A percentile compares a stretch with the other conserved stretches of the same genome.
phyloP scores from a whole-genome alignment of 2,888 invertebrate genomes.

The Lasioglossum marginatum region DNA sequence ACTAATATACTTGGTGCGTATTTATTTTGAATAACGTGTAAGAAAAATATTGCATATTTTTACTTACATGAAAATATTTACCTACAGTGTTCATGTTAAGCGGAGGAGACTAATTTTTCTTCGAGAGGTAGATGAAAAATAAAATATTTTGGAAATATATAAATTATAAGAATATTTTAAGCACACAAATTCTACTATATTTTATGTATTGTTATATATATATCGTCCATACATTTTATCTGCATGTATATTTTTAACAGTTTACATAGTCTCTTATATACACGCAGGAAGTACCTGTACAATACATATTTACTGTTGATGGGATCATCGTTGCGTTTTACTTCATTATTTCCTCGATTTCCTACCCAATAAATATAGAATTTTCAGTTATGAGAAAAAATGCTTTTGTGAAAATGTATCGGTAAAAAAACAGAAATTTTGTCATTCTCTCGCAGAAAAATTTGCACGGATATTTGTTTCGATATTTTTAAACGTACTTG shows the following conservation, averaged over 20 bases:
- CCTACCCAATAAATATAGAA: not conserved
- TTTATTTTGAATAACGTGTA: not conserved
- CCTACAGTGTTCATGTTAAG: constrained; percentile 4
- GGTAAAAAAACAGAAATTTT: not conserved
- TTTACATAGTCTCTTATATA: constrained; percentile 25
- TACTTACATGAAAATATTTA: not conserved
- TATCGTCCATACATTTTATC: not conserved
- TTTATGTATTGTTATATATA: constrained; percentile 31
- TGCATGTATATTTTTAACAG: constrained; percentile 21
- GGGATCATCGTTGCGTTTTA: constrained; percentile 18
- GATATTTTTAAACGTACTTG: constrained; percentile 16
- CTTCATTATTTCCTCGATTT: constrained; percentile 30
- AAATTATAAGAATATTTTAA: constrained; percentile 34
- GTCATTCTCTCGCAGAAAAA: not conserved
- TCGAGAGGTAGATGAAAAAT: not conserved
- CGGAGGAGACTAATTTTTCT: not conserved
- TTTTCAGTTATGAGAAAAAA: not conserved
- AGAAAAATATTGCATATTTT: constrained; percentile 9
- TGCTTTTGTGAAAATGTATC: not conserved
- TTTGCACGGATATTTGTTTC: not conserved
- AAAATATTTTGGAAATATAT: constrained; percentile 40
- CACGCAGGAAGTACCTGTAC: not conserved
- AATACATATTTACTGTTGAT: constrained; percentile 37
- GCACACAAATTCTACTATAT: constrained; percentile 19
- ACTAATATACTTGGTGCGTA: not conserved